These are phyloP conservation scores for Vimba vimba DNA, from an alignment of 2,113 vertebrate genomes.

Conservation along the genomic window DNA sequence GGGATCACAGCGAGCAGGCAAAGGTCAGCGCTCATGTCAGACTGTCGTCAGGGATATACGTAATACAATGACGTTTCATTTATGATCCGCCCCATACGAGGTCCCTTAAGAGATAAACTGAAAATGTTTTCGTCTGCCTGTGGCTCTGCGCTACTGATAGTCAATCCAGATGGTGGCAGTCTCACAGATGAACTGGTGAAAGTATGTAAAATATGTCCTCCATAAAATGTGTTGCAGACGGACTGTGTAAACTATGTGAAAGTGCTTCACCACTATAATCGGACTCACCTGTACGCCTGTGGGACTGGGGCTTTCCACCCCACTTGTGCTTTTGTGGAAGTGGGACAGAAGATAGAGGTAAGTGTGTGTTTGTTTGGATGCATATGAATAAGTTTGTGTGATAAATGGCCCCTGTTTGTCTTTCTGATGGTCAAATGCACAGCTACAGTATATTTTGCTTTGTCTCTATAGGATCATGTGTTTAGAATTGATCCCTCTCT, in stretches of 20 bases:
- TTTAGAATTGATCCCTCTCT: conserved; percentile 81
- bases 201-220: conserved; percentile 67
- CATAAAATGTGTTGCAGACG: conserved; percentile 71
- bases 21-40: conserved; percentile 35
- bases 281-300: conserved; percentile 90
- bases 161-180: conserved; percentile 47
- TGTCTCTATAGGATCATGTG: conserved; percentile 80
- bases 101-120: conserved; percentile 13
- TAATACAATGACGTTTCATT: conserved; percentile 17
- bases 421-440: neutral
- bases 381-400: neutral
- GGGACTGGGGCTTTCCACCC: conserved; percentile 97
- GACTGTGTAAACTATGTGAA: conserved; percentile 99
- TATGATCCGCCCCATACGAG: neutral
- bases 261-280: conserved; percentile 90
- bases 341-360: conserved; percentile 88
- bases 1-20: conserved; percentile 20
- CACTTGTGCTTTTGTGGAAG: conserved; percentile 87
- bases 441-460: neutral
- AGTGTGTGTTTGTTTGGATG: conserved; percentile 41
- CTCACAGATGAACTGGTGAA: conserved; percentile 47
- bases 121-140: conserved; percentile 16
- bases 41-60: conserved; percentile 30
- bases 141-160: conserved; percentile 52
- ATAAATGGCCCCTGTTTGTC: neutral